Evolutionary conservation across 2,113 vertebrate species (phyloP).

Genomic region (Gasterosteus nipponicus): DNA sequence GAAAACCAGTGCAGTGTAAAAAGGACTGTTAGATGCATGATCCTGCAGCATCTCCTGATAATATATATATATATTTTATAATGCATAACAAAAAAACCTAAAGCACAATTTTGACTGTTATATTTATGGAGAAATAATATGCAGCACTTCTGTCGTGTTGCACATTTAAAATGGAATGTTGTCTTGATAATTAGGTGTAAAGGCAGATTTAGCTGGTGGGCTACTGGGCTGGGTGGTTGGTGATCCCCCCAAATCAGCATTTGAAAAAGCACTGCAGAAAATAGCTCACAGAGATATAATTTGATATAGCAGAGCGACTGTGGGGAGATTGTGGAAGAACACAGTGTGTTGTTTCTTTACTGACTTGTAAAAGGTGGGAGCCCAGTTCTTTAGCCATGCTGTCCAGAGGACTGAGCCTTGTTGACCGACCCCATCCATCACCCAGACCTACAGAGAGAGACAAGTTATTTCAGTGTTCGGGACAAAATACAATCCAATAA

Average conservation of each 20-base stretch:
- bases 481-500: neutral
- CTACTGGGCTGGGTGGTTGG: neutral
- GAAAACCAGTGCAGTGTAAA: neutral
- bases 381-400: constrained; percentile 92
- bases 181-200: neutral
- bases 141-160: neutral
- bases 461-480: neutral
- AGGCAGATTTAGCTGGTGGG: neutral
- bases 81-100: neutral
- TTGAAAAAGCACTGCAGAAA: neutral
- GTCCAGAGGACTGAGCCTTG: constrained; percentile 86
- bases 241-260: neutral
- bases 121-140: neutral
- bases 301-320: too few relatives aligned
- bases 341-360: neutral
- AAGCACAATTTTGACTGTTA: neutral
- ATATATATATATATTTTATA: neutral
- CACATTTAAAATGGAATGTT: neutral
- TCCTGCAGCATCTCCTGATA: too few relatives aligned
- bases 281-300: neutral
- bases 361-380: constrained; percentile 92
- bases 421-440: constrained; percentile 89
- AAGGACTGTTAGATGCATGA: too few relatives aligned
- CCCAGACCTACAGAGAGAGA: constrained; percentile 84
- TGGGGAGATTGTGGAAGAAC: neutral